phyloP scores from a whole-genome alignment of 2,797 vertebrate species.

The Pseudocheirus occidentalis region DNA sequence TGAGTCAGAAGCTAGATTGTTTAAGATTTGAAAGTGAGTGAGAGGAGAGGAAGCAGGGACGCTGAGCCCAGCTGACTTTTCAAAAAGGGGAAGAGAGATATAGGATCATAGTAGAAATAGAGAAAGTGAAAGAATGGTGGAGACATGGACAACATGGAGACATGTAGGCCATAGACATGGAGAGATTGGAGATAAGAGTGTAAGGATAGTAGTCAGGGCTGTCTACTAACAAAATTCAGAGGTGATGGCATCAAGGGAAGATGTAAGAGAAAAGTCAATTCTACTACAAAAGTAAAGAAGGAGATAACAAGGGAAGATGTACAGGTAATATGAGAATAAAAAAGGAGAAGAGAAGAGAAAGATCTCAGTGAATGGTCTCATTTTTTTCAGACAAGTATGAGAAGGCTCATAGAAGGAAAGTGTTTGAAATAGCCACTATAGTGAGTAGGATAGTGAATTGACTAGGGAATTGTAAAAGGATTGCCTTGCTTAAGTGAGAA shows the following conservation, averaged over 20 bases:
- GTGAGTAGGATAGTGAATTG: too few relatives aligned
- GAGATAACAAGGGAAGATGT: background rate
- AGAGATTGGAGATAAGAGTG: background rate
- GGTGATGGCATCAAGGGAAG: too few relatives aligned
- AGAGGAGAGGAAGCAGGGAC: background rate
- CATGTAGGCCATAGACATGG: background rate
- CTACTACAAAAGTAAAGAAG: background rate
- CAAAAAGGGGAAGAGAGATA: background rate
- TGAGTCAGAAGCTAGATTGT: background rate
- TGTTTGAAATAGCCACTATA: too few relatives aligned
- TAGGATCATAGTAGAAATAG: background rate
- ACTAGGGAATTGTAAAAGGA: too few relatives aligned
- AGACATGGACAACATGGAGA: background rate
- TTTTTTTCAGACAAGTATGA: too few relatives aligned
- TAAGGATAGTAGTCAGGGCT: background rate
- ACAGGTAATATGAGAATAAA: background rate
- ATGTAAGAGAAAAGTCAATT: background rate
- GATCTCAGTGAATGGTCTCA: background rate
- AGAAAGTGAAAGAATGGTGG: background rate
- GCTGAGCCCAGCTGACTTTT: background rate
- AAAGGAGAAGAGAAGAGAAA: too few relatives aligned
- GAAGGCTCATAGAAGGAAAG: background rate
- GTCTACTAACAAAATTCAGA: background rate
- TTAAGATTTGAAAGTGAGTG: background rate
- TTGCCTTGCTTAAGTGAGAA: too few relatives aligned